phyloP scores from a whole-genome alignment of 1,140 invertebrate genomes.

The Hestina assimilis region DNA sequence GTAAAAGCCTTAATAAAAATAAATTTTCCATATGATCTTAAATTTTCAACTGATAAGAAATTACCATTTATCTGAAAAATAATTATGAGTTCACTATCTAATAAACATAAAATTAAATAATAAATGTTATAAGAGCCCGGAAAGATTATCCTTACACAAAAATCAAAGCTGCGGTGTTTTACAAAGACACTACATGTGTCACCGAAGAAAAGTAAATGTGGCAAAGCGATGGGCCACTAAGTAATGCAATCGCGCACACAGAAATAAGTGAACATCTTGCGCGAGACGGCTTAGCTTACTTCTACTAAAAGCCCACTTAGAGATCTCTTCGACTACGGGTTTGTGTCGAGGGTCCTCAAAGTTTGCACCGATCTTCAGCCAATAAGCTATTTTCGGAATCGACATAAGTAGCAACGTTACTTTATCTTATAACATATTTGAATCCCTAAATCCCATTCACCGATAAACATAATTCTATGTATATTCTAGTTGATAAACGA shows the following conservation, averaged over 20 bases:
- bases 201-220: constrained; percentile 31
- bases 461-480: background rate
- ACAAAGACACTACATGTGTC: constrained; percentile 16
- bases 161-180: background rate
- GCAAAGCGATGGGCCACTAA: constrained; percentile 41
- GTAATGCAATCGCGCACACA: constrained; percentile 66
- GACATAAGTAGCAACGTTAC: constrained; percentile 36
- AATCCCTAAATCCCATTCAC: background rate
- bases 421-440: constrained; percentile 18
- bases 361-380: constrained; percentile 51
- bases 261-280: constrained; percentile 68
- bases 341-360: constrained; percentile 63
- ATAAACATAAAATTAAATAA: no score
- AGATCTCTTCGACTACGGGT: constrained; percentile 67
- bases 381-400: constrained; percentile 64
- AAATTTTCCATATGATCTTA: no score
- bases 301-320: constrained; percentile 75
- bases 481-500: background rate
- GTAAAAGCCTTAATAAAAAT: no score
- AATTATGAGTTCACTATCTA: no score
- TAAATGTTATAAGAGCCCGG: no score
- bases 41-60: no score
- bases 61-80: no score
- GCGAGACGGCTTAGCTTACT: constrained; percentile 71
- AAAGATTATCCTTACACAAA: background rate